These are phyloP conservation scores for Zaprionus vittiger DNA, from an alignment of 1,140 invertebrate genomes.

Conservation along the genomic window DNA sequence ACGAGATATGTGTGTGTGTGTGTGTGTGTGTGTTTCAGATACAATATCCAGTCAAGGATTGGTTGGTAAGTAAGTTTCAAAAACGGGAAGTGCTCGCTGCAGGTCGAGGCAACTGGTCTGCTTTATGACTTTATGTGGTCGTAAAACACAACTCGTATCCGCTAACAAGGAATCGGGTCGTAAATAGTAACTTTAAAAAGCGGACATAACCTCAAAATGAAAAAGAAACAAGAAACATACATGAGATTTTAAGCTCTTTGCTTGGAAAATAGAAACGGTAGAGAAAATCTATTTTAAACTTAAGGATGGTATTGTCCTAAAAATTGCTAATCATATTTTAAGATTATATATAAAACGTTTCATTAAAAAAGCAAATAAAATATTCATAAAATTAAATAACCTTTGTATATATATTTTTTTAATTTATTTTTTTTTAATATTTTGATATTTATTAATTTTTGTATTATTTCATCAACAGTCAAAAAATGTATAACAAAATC, in stretches of 20 bases:
- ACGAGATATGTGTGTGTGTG: no score
- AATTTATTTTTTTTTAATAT: background rate
- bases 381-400: no score
- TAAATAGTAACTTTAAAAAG: constrained; percentile 21
- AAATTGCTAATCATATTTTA: no score
- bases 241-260: background rate
- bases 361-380: no score
- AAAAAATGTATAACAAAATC: background rate
- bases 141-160: constrained; percentile 23
- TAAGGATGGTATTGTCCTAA: no score
- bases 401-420: background rate
- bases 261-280: background rate
- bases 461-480: no score
- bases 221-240: background rate
- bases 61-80: background rate
- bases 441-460: no score
- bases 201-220: constrained; percentile 1
- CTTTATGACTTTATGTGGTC: constrained; percentile 18
- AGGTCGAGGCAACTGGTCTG: background rate
- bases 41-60: background rate
- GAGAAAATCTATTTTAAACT: background rate
- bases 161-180: constrained; percentile 12
- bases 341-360: no score
- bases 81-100: background rate
- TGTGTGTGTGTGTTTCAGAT: background rate